Evolutionary conservation across 1,140 invertebrate species (phyloP).

Genomic region (Camponotus pennsylvanicus): DNA sequence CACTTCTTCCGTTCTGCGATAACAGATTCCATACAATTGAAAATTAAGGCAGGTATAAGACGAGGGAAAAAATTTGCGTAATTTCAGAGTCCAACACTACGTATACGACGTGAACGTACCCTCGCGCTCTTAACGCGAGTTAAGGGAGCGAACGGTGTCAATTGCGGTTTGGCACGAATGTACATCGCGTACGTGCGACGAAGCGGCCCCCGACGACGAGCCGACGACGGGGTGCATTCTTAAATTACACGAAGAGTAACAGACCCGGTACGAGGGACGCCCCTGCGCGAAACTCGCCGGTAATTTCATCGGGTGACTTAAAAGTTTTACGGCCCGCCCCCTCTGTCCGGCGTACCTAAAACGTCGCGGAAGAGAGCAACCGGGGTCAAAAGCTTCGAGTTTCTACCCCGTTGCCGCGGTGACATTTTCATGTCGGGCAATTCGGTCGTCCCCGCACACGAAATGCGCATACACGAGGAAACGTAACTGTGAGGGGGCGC

Average conservation of each 20-base stretch:
- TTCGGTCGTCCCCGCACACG: conserved; percentile 10
- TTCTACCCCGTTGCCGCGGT: conserved; percentile 62
- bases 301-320: conserved; percentile 63
- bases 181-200: neutral
- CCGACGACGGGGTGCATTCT: conserved; percentile 25
- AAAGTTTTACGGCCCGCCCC: conserved; percentile 55
- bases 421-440: conserved; percentile 63
- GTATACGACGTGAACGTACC: neutral
- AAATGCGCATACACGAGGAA: conserved; percentile 10
- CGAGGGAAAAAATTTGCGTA: neutral
- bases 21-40: neutral
- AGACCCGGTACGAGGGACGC: neutral
- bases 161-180: conserved; percentile 12
- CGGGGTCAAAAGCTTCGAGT: conserved; percentile 3
- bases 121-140: neutral
- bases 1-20: neutral
- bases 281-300: conserved; percentile 26
- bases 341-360: conserved; percentile 49
- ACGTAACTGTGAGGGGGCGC: conserved; percentile 1
- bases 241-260: conserved; percentile 49
- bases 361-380: conserved; percentile 21
- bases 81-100: neutral
- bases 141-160: conserved; percentile 16
- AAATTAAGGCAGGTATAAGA: neutral
- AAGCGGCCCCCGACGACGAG: neutral